Base-by-base conservation (phyloP, 2,113 vertebrate genomes). In the Collichthys lucidus region DNA sequence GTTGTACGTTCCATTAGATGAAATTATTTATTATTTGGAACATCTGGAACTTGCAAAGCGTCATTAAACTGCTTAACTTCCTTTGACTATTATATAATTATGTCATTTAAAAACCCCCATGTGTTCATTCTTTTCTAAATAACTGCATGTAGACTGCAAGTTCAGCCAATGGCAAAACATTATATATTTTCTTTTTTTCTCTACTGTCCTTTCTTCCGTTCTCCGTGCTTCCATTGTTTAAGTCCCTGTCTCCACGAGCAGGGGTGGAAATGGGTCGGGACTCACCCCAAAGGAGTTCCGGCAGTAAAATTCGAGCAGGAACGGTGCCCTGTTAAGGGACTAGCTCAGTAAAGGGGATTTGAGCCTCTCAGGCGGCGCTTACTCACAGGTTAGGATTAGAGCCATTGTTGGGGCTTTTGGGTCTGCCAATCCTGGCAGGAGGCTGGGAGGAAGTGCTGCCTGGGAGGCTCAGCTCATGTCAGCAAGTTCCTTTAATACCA, bases 371-470 rank as follows among this genome's bases (percentile, higher is more conserved):
- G 75, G 60, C 71, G 62, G 79, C 4, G 49, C 76, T 78, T 84
- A 83, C 82, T 83, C 89, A 80, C 86, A 89, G 88, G 90, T 91
- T 88, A 89, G 79, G 86, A 91, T 91, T 84, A 80, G 4, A 14
- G 72, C 59, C 74, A 74, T 82, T 77, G 65, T 74, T 44, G 42
- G 67, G 77, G 65, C 64, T 83, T 83, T 67, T 42, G 79, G 75
- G 65, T 89, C 73, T 64, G 65, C 72, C 66, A 68, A 70, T 66
- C 76, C 83, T 60, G 53, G 67, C 60, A 63, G 61, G 64, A 84
- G 85, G 74, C 75, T n/a, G 42, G 29, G 49, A 77, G 53, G 67
- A 61, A 42, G 82, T 52, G 53, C 47, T 20, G 59, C 66, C 70
- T 79, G 46, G 56, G 61, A 85, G 78, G 52, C 72, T 79, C 56